Evolutionary conservation across 1,140 invertebrate species (phyloP), one percentile per base, ranked within the genome.

Genomic region (Drosophila aff.): DNA sequence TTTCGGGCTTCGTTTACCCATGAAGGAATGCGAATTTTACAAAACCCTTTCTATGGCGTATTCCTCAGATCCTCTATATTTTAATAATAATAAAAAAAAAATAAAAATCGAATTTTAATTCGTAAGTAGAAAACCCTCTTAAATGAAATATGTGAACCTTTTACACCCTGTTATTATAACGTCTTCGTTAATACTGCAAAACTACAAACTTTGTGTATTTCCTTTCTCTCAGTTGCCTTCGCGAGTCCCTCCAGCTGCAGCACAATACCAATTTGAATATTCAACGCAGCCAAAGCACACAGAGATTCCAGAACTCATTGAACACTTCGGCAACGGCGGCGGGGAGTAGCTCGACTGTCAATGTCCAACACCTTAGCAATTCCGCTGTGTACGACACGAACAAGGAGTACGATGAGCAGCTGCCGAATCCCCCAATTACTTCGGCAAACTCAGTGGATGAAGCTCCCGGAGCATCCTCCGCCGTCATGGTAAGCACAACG

Each of bases 231-330:
- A 93, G 92, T 78, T 93, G 92, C 44, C 58, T 93, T 23, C 91
- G 92, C 7, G 92, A 93, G 55, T 92, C 91, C n/a, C 52, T 93
- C 49, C 91, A 91, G 76, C 63, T 93, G 26, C 92, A 93, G 76
- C 92, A 93, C 63, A 93, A 92, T 15, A 93, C 92, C 38, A 93
- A 93, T 81, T 66, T 93, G 1, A 93, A 93, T 36, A 93, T 93
- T 21, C 92, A 93, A 60, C 91, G 92, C 15, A 93, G 92, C 65
- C 92, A 93, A 57, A 93, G 92, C 53, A 93, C 91, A 3, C 92
- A 93, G 52, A 74, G 92, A 38, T 92, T 93, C 47, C 91, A 93
- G 53, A 92, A 86, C 44, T 83, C 91, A 1, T 57, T 92, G 9
- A 92, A 92, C 33, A 75, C 68, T 5, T 71, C 71, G 8, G 28